Conservation (phyloP, 30 jellyfish, hydroid and myxozoan genomes). For the Mastigias papua region DNA sequence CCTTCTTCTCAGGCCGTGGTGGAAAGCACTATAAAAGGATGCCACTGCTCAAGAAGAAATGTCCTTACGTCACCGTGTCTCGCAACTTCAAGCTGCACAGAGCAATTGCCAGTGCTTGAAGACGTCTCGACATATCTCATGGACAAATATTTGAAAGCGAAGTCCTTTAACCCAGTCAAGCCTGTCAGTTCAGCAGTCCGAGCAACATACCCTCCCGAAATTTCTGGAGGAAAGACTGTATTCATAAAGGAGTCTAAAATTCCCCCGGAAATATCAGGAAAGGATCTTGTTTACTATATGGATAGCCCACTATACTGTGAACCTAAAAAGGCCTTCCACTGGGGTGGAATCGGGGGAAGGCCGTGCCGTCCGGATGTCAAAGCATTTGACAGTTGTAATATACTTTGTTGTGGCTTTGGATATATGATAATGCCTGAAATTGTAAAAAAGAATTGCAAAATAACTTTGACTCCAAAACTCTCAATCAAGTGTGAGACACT, state of each 20-base stretch:
- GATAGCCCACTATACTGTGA: slow-evolving; percentile 78
- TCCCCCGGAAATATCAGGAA: slow-evolving; percentile 64
- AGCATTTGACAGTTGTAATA: slow-evolving; percentile 76
- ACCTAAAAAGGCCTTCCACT: slow-evolving; percentile 50
- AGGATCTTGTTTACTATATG: slow-evolving; percentile 44
- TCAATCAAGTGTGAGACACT: slow-evolving; percentile 68
- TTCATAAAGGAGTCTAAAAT: slow-evolving; percentile 46
- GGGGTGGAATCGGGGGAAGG: slow-evolving; percentile 89
- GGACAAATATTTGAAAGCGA: slow-evolving; percentile 58
- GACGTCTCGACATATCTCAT: slow-evolving; percentile 67
- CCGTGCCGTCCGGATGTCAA: slow-evolving; percentile 74
- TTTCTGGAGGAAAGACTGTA: slow-evolving; percentile 61
- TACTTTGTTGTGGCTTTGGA: slow-evolving; percentile 82
- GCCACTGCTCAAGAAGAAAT: slow-evolving; percentile 56
- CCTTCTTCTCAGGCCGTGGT: slow-evolving; percentile 67
- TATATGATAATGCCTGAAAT: slow-evolving; percentile 71
- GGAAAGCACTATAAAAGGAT: slow-evolving; percentile 70
- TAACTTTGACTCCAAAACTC: slow-evolving; percentile 32
- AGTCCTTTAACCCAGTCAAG: slow-evolving; percentile 43
- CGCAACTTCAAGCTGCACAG: slow-evolving; percentile 64
- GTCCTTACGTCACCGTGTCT: slow-evolving; percentile 43
- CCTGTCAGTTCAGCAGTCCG: slow-evolving; percentile 12
- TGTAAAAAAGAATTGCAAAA: slow-evolving; percentile 57
- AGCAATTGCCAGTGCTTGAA: slow-evolving; percentile 54
- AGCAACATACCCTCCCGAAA: slow-evolving; percentile 68